Evolutionary conservation across 2,113 vertebrate species (phyloP).

Genomic region (Colossoma macropomum): DNA sequence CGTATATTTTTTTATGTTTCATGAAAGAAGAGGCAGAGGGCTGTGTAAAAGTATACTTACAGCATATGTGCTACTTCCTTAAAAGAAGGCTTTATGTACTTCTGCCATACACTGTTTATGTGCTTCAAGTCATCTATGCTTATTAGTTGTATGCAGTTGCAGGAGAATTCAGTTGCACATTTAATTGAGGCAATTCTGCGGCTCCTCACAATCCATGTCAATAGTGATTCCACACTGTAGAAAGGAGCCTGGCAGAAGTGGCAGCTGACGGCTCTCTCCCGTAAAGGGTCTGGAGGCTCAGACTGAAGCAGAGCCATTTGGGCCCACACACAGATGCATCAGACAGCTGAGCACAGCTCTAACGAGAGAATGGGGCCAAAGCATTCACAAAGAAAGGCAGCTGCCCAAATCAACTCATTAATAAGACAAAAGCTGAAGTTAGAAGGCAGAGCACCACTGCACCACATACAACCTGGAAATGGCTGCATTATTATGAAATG

Average conservation of each 20-base stretch:
- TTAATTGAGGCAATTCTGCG: not conserved
- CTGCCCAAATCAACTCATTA: slow-evolving; percentile 45
- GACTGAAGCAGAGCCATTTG: slow-evolving; percentile 41
- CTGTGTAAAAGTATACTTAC: too few relatives aligned
- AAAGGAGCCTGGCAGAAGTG: slow-evolving; percentile 39
- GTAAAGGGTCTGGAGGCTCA: slow-evolving; percentile 37
- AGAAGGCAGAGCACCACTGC: not conserved
- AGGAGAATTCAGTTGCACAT: not conserved
- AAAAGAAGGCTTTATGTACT: too few relatives aligned
- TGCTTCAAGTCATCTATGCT: too few relatives aligned
- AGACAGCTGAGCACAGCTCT: slow-evolving; percentile 52
- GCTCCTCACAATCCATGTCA: not conserved
- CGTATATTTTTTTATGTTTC: too few relatives aligned
- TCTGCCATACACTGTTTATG: not conserved
- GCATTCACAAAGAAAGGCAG: slow-evolving; percentile 29
- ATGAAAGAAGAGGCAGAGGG: too few relatives aligned
- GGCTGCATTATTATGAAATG: slow-evolving; percentile 10
- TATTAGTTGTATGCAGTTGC: not conserved
- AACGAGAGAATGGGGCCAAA: slow-evolving; percentile 46
- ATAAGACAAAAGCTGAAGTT: slow-evolving; percentile 37
- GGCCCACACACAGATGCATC: slow-evolving; percentile 55
- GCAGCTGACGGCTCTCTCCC: slow-evolving; percentile 43
- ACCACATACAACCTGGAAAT: slow-evolving; percentile 8
- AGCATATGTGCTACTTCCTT: too few relatives aligned
- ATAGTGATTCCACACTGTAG: slow-evolving; percentile 16